Evolutionary conservation across 2,797 vertebrate species (phyloP).

Genomic region (Pteropus rufus): DNA sequence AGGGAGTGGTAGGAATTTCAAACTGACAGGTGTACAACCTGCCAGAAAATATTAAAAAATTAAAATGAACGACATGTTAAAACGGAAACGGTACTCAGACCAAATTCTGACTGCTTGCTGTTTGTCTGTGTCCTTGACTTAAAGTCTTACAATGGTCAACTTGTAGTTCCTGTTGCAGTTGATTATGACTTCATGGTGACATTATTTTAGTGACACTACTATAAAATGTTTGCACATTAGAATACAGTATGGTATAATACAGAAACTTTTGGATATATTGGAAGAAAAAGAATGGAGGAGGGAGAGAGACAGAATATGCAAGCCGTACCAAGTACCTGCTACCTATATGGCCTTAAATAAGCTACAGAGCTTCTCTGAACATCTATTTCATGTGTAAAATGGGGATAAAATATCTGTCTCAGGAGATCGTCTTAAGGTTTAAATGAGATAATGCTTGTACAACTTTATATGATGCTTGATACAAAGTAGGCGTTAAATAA

Average conservation of each 20-base stretch:
- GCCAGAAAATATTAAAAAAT: background rate
- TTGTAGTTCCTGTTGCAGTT: background rate
- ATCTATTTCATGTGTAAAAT: background rate
- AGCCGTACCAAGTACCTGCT: background rate
- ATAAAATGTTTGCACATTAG: background rate
- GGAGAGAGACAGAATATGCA: background rate
- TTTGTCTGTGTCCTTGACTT: background rate
- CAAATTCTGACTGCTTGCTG: background rate
- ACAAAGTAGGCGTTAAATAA: background rate
- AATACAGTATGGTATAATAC: background rate
- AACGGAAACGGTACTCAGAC: background rate
- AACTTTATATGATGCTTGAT: background rate
- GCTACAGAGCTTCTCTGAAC: background rate
- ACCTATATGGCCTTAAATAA: background rate
- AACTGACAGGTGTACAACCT: background rate
- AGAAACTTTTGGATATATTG: background rate
- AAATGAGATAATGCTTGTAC: background rate
- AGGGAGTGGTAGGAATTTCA: background rate
- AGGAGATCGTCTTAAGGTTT: background rate
- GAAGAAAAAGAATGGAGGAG: background rate
- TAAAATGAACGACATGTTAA: background rate
- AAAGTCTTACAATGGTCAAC: background rate
- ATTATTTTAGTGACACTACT: background rate
- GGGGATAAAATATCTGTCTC: background rate
- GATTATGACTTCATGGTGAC: background rate